A percentile compares a stretch with the other conserved stretches of the same genome.
These are phyloP conservation scores for Actinia tenebrosa DNA, from an alignment of 64 coral and sea anemone species.

Conservation along the genomic window DNA sequence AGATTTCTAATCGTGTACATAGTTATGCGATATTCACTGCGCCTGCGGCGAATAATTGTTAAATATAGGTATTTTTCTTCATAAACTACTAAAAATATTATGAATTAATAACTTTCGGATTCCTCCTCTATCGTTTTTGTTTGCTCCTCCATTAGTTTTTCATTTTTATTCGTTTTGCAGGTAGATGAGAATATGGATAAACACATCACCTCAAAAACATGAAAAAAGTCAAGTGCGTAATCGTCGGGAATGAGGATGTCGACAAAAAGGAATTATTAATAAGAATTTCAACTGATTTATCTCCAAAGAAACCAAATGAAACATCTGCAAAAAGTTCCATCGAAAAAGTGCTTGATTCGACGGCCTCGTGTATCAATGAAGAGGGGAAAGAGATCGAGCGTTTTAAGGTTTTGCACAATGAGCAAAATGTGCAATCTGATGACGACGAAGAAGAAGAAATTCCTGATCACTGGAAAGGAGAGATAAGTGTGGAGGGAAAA, in stretches of 20 bases:
- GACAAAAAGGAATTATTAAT: constrained; percentile 78
- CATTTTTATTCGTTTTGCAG: no score
- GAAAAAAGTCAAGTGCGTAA: constrained; percentile 67
- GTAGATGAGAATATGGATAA: no score
- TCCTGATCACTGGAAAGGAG: constrained; percentile 15
- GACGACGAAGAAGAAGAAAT: constrained; percentile 1
- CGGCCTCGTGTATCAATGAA: neutral
- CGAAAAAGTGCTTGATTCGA: neutral
- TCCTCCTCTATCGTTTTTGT: no score
- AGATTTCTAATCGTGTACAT: no score
- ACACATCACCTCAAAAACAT: neutral
- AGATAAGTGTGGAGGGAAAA: constrained; percentile 52
- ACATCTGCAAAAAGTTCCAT: neutral
- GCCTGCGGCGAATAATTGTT: no score
- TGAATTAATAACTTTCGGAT: no score
- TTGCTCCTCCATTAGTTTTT: no score
- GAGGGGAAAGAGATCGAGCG: neutral
- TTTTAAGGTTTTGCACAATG: neutral
- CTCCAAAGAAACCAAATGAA: constrained; percentile 8
- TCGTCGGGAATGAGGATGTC: constrained; percentile 74
- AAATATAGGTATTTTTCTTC: no score
- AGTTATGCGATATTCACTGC: no score
- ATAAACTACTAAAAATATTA: no score
- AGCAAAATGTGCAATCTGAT: neutral
- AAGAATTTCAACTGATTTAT: constrained; percentile 29